Base-by-base conservation (phyloP, 2,888 invertebrate genomes). In the Amphiduros pacificus region DNA sequence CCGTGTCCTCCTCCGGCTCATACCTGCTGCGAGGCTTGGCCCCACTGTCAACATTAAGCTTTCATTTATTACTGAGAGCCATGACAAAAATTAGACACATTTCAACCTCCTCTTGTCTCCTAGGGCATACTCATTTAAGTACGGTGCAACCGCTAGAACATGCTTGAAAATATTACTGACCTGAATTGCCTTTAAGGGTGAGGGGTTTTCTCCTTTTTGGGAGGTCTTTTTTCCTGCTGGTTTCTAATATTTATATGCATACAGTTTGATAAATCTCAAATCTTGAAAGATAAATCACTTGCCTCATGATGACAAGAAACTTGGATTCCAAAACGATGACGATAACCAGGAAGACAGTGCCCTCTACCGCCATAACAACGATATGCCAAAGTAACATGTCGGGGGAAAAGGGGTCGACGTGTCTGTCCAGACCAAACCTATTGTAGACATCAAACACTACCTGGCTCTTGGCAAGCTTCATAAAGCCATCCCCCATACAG, bases 381-480 rank as follows among this genome's bases (percentile, higher is more conserved):
- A 74, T 70, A 56, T 82, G 74, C 68, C 77, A 77, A 5, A 74
- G 77, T 24, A 82, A 59, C 60, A 82, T 62, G 17, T 77, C 75
- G 67, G 74, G 68, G 31, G 71, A 67, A 68, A 82, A 82, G 29
- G 83, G 83, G 55, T 74, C 69, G 5, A 68, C 65, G 65, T 82
- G 82, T 1, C 71, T 71, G 65, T 81, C 79, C 48, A 77, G 73
- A 3, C 76, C 76, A 62, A 82, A 82, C 20, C 76, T 69, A 11
- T 59, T 67, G 48, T 78, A 78, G 27, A 83, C 74, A 17, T 77
- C 73, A 1, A 80, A 73, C 44, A 73, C 70, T 2, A 83, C 63
- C 58, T 82, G 79, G 68, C 82, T 83, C 54, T 73, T 69, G 14
- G 75, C 76, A 31, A 84, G 60, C 44, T 79, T 74, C 14, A 83